Evolutionary conservation across 2,888 invertebrate species (phyloP), one percentile per base, ranked within the genome.

Genomic region (Drosophila merina): DNA sequence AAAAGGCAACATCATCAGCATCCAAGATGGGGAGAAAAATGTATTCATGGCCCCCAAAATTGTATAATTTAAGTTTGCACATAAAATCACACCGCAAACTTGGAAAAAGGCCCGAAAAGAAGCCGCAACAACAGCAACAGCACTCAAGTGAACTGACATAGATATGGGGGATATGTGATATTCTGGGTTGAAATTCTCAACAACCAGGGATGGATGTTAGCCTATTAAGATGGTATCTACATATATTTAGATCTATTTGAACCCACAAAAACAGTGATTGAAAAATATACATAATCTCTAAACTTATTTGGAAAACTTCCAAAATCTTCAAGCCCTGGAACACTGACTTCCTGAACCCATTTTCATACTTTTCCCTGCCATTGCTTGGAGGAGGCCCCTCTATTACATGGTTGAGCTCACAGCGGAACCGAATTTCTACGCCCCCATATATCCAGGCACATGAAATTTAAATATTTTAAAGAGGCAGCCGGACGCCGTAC

Each of bases 21-120:
- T 33, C 44, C 7, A 48, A 38, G 72, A 54, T 48, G 57, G 51
- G 71, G 52, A 64, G 75, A 81, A 81, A 86, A 81, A 86, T 86
- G 70, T 88, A 83, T 83, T 83, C 86, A 88, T 83, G 86, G 68
- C 70, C 47, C 80, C 72, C 74, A 74, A 82, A 49, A 81, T 84
- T 88, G 88, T 86, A 88, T 88, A 88, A 88, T 84, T 84, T 84
- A 88, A 88, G 86, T 84, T 84, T 88, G 71, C 78, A 86, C 88
- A 84, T 84, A 88, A 88, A 84, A 84, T 84, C 84, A 88, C 79
- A 84, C 85, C 81, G 75, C 84, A 87, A 79, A 86, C 74, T 69
- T 82, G 75, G 56, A 52, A 54, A 57, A 50, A 51, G 69, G 56
- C 72, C 79, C 67, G 60, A 73, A 68, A 54, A 62, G 48, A 33